phyloP scores from a whole-genome alignment of 2,113 vertebrate genomes.

The Centropristis striata region DNA sequence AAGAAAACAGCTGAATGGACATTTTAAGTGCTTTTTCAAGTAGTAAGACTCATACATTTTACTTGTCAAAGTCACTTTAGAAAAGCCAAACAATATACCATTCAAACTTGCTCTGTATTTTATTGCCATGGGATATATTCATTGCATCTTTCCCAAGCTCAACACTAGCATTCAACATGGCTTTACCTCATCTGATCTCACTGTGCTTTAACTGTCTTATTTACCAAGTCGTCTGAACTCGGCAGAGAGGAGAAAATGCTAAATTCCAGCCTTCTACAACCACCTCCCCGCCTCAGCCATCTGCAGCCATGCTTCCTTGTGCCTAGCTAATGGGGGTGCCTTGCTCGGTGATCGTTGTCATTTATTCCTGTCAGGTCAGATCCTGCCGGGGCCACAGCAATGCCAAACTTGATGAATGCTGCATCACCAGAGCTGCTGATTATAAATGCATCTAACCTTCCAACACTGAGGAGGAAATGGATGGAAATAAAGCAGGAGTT shows the following conservation, averaged over 20 bases:
- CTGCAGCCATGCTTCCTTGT: slow-evolving; percentile 44
- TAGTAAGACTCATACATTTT: background rate
- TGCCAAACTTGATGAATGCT: slow-evolving; percentile 79
- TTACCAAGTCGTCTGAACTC: background rate
- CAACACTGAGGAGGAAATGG: slow-evolving; percentile 39
- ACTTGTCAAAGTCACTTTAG: background rate
- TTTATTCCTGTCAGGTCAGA: slow-evolving; percentile 82
- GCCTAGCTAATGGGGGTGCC: slow-evolving; percentile 74
- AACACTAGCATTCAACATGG: background rate
- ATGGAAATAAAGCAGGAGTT: slow-evolving; percentile 38
- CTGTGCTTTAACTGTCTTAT: background rate
- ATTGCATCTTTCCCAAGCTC: background rate
- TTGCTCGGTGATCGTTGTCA: slow-evolving; percentile 73
- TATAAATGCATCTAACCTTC: slow-evolving; percentile 83
- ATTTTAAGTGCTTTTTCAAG: background rate
- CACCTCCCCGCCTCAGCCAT: background rate
- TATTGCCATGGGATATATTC: background rate
- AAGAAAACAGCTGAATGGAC: background rate
- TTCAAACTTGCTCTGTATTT: background rate
- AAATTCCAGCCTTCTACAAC: background rate
- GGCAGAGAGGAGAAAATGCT: slow-evolving; percentile 18
- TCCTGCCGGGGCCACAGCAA: slow-evolving; percentile 66
- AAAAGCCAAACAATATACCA: background rate
- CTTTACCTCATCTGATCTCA: background rate
- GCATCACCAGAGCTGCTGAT: slow-evolving; percentile 62